These are phyloP conservation scores for Gavialis gangeticus DNA, from an alignment of 2,113 vertebrate species.

Conservation along the genomic window DNA sequence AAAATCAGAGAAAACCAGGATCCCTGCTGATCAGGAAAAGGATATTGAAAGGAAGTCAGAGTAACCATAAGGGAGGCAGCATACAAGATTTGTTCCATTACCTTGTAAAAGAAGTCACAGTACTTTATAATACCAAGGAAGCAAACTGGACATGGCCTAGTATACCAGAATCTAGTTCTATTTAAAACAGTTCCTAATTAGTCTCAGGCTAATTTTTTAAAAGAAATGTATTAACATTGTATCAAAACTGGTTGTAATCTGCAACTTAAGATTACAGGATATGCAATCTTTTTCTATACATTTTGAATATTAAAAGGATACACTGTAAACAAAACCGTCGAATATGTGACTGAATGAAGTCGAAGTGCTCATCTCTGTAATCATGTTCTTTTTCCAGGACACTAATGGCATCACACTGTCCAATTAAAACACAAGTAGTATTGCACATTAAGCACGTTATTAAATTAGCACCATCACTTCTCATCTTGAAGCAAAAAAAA, in stretches of 20 bases:
- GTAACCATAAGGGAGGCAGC: not conserved
- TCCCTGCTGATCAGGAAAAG: not conserved
- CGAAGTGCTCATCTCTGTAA: conserved; percentile 98
- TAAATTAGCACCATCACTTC: not conserved
- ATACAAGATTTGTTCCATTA: not conserved
- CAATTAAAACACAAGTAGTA: conserved; percentile 56
- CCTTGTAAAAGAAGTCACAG: not conserved
- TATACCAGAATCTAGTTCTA: not conserved
- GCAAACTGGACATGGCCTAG: not conserved
- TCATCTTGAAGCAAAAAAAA: not conserved
- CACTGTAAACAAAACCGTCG: conserved; percentile 96
- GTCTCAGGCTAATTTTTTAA: not conserved
- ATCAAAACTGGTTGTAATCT: not conserved
- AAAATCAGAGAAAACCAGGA: not conserved
- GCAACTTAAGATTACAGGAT: not conserved
- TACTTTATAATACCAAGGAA: not conserved
- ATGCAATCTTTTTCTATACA: not conserved
- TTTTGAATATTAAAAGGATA: conserved; percentile 87
- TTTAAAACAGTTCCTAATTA: not conserved
- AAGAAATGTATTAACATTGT: not conserved
- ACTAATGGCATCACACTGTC: conserved; percentile 96
- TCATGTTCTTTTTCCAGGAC: conserved; percentile 98
- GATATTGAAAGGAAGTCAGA: not conserved
- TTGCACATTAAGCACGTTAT: not conserved
- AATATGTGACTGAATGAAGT: conserved; percentile 98